Evolutionary conservation across 2,888 invertebrate genomes (phyloP).

Genomic region (Trichogramma dendrolimi): DNA sequence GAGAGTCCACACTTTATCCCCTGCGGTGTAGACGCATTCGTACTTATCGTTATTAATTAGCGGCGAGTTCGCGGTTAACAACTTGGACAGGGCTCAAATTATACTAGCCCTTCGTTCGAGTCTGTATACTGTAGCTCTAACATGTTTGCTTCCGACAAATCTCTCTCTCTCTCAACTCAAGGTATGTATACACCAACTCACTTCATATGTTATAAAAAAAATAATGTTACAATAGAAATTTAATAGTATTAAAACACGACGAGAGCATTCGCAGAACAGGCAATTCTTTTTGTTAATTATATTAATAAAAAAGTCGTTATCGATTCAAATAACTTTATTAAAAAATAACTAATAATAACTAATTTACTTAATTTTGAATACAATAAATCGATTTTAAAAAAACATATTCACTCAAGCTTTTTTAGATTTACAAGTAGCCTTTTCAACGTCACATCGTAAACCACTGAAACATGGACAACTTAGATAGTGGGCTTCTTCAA

Average conservation of each 20-base stretch:
- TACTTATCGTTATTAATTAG: slow-evolving; percentile 49
- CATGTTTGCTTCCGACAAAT: neutral
- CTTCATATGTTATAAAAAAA: too few species aligned
- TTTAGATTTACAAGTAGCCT: neutral
- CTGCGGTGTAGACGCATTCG: slow-evolving; percentile 47
- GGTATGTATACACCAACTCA: neutral
- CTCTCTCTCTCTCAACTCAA: neutral
- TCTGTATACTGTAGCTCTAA: neutral
- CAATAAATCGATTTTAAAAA: neutral
- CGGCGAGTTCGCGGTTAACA: slow-evolving; percentile 34
- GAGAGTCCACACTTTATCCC: slow-evolving; percentile 38
- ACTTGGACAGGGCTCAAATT: slow-evolving; percentile 39
- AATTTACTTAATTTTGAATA: neutral
- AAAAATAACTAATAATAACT: neutral
- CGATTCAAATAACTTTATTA: too few species aligned
- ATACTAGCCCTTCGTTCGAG: slow-evolving; percentile 3
- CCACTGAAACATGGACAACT: slow-evolving; percentile 12
- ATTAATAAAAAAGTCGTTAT: too few species aligned
- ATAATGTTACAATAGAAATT: too few species aligned
- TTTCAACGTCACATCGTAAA: neutral
- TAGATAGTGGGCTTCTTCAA: neutral
- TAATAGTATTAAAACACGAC: too few species aligned
- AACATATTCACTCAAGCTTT: neutral
- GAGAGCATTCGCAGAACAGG: too few species aligned
- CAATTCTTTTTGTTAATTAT: too few species aligned